These are phyloP conservation scores for Empidonax alnorum DNA, from an alignment of 2,113 vertebrate species.

Conservation along the genomic window DNA sequence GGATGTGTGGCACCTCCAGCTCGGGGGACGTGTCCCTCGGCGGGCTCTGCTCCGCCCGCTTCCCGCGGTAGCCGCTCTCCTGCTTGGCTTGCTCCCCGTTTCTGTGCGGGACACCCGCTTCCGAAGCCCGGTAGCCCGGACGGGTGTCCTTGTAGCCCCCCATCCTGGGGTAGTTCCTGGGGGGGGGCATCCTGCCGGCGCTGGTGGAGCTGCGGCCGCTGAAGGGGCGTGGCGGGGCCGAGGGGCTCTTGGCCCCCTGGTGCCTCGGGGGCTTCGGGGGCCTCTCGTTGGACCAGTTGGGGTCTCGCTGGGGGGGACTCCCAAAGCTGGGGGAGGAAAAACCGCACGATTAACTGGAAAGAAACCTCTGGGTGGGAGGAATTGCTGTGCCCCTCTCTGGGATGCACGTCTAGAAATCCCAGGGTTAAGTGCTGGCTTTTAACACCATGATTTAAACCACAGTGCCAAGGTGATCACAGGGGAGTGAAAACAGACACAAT, in stretches of 20 bases:
- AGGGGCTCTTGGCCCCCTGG: slow-evolving; percentile 64
- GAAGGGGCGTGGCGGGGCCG: slow-evolving; percentile 66
- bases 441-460: not conserved
- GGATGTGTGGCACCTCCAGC: slow-evolving; percentile 8
- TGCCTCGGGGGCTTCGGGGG: slow-evolving; percentile 73
- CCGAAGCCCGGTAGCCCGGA: slow-evolving; percentile 59
- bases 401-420: accelerated
- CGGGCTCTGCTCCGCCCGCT: slow-evolving; percentile 61
- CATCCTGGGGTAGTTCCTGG: slow-evolving; percentile 70
- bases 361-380: not conserved
- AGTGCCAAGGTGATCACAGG: not conserved
- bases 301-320: slow-evolving; percentile 80
- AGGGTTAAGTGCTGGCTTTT: not conserved
- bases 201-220: slow-evolving; percentile 71
- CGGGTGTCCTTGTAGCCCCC: slow-evolving; percentile 79
- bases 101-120: slow-evolving; percentile 37
- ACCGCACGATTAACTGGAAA: not conserved
- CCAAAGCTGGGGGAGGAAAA: slow-evolving; percentile 68
- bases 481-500: not conserved
- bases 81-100: slow-evolving; percentile 68
- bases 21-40: slow-evolving; percentile 71
- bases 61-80: slow-evolving; percentile 63
- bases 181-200: slow-evolving; percentile 64
- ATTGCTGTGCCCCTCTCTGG: accelerated
- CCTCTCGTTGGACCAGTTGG: slow-evolving; percentile 76